Evolutionary conservation across 2,888 invertebrate species (phyloP).

Genomic region (Tipula lateralis): DNA sequence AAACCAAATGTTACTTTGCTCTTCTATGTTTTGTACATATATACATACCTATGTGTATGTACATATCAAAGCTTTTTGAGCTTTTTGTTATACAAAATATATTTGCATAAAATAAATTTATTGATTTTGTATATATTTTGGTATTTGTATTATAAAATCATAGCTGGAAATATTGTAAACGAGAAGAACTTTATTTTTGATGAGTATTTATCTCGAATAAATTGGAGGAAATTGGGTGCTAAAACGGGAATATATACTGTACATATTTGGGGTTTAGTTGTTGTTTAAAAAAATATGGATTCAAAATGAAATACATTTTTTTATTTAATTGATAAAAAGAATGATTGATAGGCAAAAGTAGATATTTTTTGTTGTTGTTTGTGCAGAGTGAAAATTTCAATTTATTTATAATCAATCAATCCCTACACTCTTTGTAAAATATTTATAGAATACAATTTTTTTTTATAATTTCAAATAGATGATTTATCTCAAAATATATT

Average conservation of each 20-base stretch:
- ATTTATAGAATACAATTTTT: neutral
- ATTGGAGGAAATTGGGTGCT: neutral
- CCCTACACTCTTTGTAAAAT: neutral
- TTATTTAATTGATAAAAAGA: neutral
- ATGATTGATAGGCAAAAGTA: neutral
- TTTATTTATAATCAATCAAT: neutral
- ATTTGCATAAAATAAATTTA: neutral
- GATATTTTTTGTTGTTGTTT: neutral
- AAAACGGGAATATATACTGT: neutral
- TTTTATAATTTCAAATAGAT: neutral
- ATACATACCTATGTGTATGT: neutral
- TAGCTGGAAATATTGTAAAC: neutral
- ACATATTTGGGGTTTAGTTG: neutral
- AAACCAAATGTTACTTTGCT: neutral
- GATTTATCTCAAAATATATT: too few relatives aligned
- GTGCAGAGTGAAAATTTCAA: neutral
- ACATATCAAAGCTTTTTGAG: neutral
- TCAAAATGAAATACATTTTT: neutral
- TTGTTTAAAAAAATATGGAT: neutral
- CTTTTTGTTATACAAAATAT: neutral
- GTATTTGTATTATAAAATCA: neutral
- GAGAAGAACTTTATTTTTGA: neutral
- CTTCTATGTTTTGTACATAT: neutral
- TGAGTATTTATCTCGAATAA: neutral
- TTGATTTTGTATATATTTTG: neutral